phyloP scores from a whole-genome alignment of 1,140 invertebrate genomes.

The Vollenhovia emeryi region DNA sequence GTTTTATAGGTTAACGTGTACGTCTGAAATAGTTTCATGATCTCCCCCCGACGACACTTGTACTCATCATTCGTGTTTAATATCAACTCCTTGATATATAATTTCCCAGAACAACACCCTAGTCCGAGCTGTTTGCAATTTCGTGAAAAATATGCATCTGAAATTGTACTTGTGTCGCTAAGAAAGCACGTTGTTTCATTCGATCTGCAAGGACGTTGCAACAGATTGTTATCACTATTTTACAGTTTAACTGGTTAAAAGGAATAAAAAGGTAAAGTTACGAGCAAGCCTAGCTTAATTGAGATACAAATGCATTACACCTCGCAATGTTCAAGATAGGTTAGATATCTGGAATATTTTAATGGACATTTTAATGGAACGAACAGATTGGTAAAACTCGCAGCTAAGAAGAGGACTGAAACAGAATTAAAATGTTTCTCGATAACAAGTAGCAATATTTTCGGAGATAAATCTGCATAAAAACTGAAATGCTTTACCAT shows the following conservation, averaged over 20 bases:
- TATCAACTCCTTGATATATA: not conserved
- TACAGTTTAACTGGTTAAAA: not conserved
- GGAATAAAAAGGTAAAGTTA: not conserved
- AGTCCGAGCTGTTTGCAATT: not conserved
- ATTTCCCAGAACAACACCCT: not conserved
- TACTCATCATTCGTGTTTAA: not conserved
- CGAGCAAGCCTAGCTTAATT: too few species aligned
- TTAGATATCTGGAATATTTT: not conserved
- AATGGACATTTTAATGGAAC: not conserved
- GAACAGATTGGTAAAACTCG: not conserved
- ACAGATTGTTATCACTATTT: not conserved
- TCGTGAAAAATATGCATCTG: not conserved
- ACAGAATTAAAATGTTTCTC: not conserved
- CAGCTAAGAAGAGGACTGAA: not conserved
- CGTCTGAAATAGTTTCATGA: conserved; percentile 6
- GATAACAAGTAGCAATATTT: not conserved
- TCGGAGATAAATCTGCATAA: not conserved
- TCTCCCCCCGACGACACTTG: not conserved
- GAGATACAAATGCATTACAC: not conserved
- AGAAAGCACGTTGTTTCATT: not conserved
- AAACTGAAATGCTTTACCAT: not conserved
- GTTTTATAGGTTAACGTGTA: conserved; percentile 7
- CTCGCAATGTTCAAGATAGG: not conserved
- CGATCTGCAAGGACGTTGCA: not conserved
- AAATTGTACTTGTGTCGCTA: not conserved